Evolutionary conservation across 2,888 invertebrate species (phyloP).

Genomic region (Arge pagana): DNA sequence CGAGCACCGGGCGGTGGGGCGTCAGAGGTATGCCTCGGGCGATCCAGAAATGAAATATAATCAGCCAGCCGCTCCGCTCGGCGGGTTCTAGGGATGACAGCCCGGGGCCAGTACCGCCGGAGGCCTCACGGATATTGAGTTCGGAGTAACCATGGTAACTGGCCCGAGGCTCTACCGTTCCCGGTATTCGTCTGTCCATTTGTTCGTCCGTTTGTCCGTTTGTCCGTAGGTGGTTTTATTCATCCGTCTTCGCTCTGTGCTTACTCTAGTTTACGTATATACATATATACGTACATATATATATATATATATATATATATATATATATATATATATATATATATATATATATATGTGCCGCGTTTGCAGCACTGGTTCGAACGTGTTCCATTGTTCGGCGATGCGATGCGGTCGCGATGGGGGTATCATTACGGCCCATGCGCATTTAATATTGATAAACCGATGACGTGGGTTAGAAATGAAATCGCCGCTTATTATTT

Average conservation of each 20-base stretch:
- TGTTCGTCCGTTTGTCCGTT: conserved; percentile 16
- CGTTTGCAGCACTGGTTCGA: too few relatives aligned
- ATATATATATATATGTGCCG: too few relatives aligned
- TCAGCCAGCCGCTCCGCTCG: conserved; percentile 50
- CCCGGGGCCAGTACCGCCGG: conserved; percentile 44
- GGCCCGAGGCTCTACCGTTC: conserved; percentile 43
- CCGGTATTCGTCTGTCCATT: too few relatives aligned
- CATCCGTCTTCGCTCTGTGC: neutral
- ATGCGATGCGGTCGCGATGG: too few relatives aligned
- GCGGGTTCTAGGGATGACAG: conserved; percentile 56
- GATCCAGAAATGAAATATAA: conserved; percentile 58
- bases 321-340: too few relatives aligned
- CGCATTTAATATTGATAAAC: too few relatives aligned
- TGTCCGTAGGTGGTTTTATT: conserved; percentile 5
- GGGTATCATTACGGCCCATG: too few relatives aligned
- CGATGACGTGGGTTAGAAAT: too few relatives aligned
- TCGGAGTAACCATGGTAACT: conserved; percentile 56
- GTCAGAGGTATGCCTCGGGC: conserved; percentile 37
- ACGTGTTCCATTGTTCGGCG: too few relatives aligned
- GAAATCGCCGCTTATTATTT: conserved; percentile 34
- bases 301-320: too few relatives aligned
- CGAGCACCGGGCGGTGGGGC: conserved; percentile 34
- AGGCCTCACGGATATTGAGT: conserved; percentile 55
- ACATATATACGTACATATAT: neutral
- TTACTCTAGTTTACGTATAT: neutral